Percentiles rank a stretch among this genome's conserved stretches.
Conservation (phyloP, 2,113 vertebrate genomes). For the Centropus unirufus region DNA sequence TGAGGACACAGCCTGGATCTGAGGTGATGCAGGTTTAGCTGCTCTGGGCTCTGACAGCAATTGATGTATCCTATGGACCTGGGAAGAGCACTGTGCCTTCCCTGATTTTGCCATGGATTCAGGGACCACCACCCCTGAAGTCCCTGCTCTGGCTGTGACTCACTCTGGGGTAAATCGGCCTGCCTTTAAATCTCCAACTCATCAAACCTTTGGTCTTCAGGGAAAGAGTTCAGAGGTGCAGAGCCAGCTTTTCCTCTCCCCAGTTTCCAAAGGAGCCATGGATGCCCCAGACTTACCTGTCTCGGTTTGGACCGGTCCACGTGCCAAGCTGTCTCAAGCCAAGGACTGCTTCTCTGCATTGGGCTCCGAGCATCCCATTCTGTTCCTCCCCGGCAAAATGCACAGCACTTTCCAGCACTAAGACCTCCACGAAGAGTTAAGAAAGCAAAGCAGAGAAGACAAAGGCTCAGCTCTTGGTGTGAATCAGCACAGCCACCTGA, state of each 20-base stretch:
- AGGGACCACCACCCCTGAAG: neutral
- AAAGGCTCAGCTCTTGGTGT: accelerated
- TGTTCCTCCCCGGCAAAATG: accelerated
- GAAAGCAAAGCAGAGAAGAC: neutral
- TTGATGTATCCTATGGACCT: accelerated
- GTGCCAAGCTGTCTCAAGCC: neutral
- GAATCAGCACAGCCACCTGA: neutral
- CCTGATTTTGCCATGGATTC: accelerated
- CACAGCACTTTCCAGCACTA: accelerated
- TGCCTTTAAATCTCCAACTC: neutral
- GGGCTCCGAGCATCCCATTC: neutral
- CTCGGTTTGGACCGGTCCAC: neutral
- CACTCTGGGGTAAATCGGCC: neutral
- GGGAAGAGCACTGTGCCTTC: accelerated
- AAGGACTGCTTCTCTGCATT: neutral
- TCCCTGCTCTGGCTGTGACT: neutral
- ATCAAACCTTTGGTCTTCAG: neutral
- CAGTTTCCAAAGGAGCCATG: neutral
- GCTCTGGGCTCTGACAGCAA: neutral
- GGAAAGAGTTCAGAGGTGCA: neutral
- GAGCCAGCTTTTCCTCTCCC: neutral
- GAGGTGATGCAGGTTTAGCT: neutral
- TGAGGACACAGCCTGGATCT: accelerated
- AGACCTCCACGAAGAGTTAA: neutral
- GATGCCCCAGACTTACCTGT: accelerated